A percentile compares a stretch with the other conserved stretches of the same genome.
phyloP scores from a whole-genome alignment of 2,113 vertebrate species.

The Puffinus mauretanicus region DNA sequence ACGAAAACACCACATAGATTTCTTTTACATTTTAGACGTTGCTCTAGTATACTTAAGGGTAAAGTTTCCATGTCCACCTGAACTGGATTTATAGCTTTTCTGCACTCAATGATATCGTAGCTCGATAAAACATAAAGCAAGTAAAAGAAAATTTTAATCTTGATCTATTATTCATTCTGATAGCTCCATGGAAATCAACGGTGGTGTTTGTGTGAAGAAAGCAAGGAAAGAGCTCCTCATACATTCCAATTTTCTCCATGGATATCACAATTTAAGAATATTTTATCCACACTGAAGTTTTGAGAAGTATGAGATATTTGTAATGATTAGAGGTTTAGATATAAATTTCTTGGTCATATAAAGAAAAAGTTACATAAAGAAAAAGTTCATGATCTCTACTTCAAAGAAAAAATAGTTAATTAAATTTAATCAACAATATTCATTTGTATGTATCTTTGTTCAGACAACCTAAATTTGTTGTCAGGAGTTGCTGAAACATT shows the following conservation, averaged over 20 bases:
- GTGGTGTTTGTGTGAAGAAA: not conserved
- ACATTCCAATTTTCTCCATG: not conserved
- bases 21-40: not conserved
- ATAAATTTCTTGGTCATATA: not conserved
- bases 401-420: not conserved
- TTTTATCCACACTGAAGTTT: not conserved
- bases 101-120: not conserved
- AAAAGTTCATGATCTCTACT: not conserved
- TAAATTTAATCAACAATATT: not conserved
- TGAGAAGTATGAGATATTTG: not conserved
- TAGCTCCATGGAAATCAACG: not conserved
- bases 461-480: not conserved
- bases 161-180: not conserved
- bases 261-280: not conserved
- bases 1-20: fast-evolving
- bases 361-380: not conserved
- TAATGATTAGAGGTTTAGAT: not conserved
- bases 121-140: not conserved
- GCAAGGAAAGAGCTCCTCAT: not conserved
- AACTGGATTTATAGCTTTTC: not conserved
- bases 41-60: not conserved
- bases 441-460: not conserved
- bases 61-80: not conserved
- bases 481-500: not conserved
- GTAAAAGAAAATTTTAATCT: not conserved